Evolutionary conservation across 1,140 invertebrate genomes (phyloP), one percentile per base, ranked within the genome.

Genomic region (Nymphalis io): DNA sequence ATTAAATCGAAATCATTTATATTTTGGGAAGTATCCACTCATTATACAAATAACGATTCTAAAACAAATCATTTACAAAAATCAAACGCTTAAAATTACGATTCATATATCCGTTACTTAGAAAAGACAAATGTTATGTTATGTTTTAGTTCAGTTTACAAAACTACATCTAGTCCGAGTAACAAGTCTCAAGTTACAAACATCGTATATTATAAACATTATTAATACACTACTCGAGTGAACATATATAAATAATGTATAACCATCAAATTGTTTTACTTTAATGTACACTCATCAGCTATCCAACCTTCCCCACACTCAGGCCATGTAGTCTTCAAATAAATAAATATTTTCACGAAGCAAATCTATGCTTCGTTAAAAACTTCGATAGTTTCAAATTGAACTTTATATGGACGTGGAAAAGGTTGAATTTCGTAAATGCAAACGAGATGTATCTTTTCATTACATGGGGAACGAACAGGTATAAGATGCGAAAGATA

Each of bases 11-110:
- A 21, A 53, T 18, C 18, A 53, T 12, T 10, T 21, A 20, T 10
- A 21, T 21, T 53, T 12, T n/a, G n/a, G n/a, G 13, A 11, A 12
- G 48, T 64, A 66, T 74, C 72, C 59, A 72, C 20, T 74, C 73
- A 80, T 71, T 72, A 79, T 77, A 81, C 62, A 76, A 80, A 73
- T 75, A 87, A 84, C 82, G 78, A 87, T 85, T 87, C 76, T 84
- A 85, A 85, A 87, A 87, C 83, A 85, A 87, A 85, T 82, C 81
- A 81, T 81, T 84, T 78, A 80, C 72, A 81, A 73, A 79, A 72
- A 75, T 74, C 70, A 75, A 74, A 76, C 72, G 70, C 73, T 74
- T 79, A 73, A 20, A 53, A 53, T 53, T 53, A 53, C 40, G 12
- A 21, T 21, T 53, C 18, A 53, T 20, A 21, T 12, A 21, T 21